These are phyloP conservation scores for Orussus abietinus DNA, from an alignment of 1,140 invertebrate species.

Conservation along the genomic window DNA sequence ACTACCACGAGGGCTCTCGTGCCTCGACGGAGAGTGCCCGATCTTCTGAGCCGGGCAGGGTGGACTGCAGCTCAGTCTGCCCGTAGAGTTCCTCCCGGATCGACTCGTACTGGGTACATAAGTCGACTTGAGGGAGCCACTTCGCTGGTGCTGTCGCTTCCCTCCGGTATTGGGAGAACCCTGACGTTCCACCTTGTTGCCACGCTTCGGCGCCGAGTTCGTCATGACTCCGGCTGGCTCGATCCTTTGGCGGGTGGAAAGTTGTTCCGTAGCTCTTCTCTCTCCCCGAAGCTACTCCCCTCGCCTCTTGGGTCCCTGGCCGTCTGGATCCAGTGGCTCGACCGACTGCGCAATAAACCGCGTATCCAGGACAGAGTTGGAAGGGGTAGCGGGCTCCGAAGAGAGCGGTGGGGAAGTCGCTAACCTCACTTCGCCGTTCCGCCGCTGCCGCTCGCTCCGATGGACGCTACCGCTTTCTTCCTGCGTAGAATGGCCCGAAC, in stretches of 20 bases:
- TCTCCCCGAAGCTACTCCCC: too few relatives aligned
- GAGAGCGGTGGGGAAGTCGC: not conserved
- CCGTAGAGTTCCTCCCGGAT: slow-evolving; percentile 15
- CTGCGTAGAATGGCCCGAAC: not conserved
- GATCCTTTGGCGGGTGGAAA: slow-evolving; percentile 3
- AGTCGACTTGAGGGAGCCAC: too few relatives aligned
- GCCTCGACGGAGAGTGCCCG: slow-evolving; percentile 25
- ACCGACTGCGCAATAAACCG: slow-evolving; percentile 41
- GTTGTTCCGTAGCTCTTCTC: slow-evolving; percentile 7
- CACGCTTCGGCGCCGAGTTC: slow-evolving; percentile 46
- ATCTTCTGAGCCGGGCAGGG: slow-evolving; percentile 26
- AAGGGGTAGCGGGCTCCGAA: slow-evolving; percentile 21
- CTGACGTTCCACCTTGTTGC: slow-evolving; percentile 43
- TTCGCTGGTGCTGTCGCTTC: slow-evolving; percentile 24
- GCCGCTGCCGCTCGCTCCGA: not conserved
- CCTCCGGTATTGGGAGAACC: slow-evolving; percentile 39
- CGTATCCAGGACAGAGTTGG: slow-evolving; percentile 29
- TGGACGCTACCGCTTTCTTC: not conserved
- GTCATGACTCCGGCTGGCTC: slow-evolving; percentile 37
- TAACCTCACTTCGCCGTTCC: too few relatives aligned
- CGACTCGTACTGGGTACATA: too few relatives aligned
- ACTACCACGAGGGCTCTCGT: slow-evolving; percentile 38
- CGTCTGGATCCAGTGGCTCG: slow-evolving; percentile 22
- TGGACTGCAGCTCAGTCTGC: slow-evolving; percentile 36
- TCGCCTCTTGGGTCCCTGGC: slow-evolving; percentile 9